Evolutionary conservation across 2,888 invertebrate species (phyloP), one percentile per base, ranked within the genome.

Genomic region (Nematopogon swammerdamellus): DNA sequence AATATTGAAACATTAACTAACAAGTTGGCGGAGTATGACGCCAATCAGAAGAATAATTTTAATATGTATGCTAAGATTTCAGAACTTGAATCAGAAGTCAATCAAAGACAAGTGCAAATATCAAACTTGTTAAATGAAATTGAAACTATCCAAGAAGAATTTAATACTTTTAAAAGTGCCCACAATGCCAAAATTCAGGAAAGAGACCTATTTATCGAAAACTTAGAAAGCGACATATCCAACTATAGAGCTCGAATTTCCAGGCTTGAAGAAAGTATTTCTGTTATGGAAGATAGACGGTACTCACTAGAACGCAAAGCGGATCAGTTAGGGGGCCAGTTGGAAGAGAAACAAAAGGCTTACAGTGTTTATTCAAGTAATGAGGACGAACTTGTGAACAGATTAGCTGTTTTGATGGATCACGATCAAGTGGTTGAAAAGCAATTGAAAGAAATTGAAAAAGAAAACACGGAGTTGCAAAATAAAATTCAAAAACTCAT

Each of bases 131-230:
- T 64, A 18, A 62, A 60, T 49, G 68, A 70, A 58, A 55, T 77
- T 45, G 70, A 72, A 55, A 56, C 62, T 50, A 57, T 69, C 30
- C 68, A 70, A 52, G 65, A 70, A 59, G 66, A 67, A 55, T 62
- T 72, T 50, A 68, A 59, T 54, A 79, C 74, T 61, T 61, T 69
- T 44, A 68, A 69, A 55, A 72, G 66, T 61, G 81, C 82, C 3
- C 72, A 83, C 48, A 82, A 87, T 53, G 86, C 87, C 2, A 91
- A 90, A 68, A 65, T 91, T 11, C 87, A 88, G 62, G 90, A 91
- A 64, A 77, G 88, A 53, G 87, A 89, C 61, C 77, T 87, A 46
- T 87, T 86, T 53, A 86, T 90, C 50, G 91, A 91, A 65, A 85
- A 83, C 42, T 70, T 90, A 51, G 88, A 91, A 64, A 67, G 77